Evolutionary conservation across 92 coral and sea anemone species (phyloP), one percentile per base, ranked within the genome.

Genomic region (Palythoa grandiflora): DNA sequence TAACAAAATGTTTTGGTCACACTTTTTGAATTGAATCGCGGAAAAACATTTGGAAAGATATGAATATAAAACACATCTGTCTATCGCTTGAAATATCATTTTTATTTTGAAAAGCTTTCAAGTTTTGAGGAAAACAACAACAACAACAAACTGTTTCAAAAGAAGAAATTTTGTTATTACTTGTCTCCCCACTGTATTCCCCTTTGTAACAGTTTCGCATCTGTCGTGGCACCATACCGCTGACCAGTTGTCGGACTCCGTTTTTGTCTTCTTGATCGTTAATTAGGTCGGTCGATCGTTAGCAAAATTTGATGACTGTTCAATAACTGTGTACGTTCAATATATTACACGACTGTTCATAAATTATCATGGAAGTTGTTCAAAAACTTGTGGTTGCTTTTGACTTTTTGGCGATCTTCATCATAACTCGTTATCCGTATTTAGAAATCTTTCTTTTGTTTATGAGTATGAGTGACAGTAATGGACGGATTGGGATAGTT

Each of bases 391-490:
- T 96, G 20, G 75, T 93, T 35, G 54, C 93, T 14, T 84, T 96
- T 14, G 99, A 96, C 83, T 75, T 91, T 38, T 60, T 95, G 1
- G 99, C 98, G 38, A 88, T 92, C 28, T 96, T 96, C 83, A 71
- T 96, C 15, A 83, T 96, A 54, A 96, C 99, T 72, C 94, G 99
- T 52, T 96, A 92, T 89, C 99, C 98, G 59, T 97, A 95, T 57
- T 76, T 95, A 47, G 98, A 96, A 77, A 55, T 95, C 74, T 94
- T 97, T 60, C 73, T 91, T 51, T 84, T 95, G 79, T 84, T 97
- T 15, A 88, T 97, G 95, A 87, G 88, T 35, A 89, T 92, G 37
- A 97, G 98, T 11, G 91, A 87, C 19, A 15, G 44, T 38, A 88
- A 92, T 11, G 93, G 88, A 36, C 79, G 66, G 0, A 38, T 44